Evolutionary conservation across 2,888 invertebrate species (phyloP).

Genomic region (Tineola bisselliella): DNA sequence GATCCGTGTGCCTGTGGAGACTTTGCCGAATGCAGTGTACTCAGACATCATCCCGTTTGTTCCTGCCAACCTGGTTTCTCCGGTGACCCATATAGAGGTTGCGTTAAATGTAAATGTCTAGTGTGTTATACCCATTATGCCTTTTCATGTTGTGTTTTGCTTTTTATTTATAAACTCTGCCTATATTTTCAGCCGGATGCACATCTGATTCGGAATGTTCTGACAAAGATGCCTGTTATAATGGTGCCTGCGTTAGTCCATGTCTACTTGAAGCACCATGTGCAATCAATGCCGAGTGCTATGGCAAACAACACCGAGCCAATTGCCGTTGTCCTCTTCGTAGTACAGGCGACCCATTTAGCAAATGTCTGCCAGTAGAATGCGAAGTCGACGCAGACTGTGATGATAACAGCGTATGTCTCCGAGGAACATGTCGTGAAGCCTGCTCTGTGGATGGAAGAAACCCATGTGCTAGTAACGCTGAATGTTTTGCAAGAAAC

Average conservation of each 20-base stretch:
- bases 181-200: slow-evolving; percentile 77
- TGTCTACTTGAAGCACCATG: slow-evolving; percentile 84
- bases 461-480: slow-evolving; percentile 85
- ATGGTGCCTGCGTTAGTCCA: slow-evolving; percentile 83
- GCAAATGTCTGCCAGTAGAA: slow-evolving; percentile 79
- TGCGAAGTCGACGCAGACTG: slow-evolving; percentile 84
- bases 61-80: slow-evolving; percentile 83
- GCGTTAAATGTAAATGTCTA: slow-evolving; percentile 71
- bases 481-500: slow-evolving; percentile 81
- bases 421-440: slow-evolving; percentile 77
- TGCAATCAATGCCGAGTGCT: slow-evolving; percentile 85
- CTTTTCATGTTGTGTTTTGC: neutral
- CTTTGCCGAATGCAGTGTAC: slow-evolving; percentile 83
- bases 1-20: slow-evolving; percentile 88
- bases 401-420: slow-evolving; percentile 77
- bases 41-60: slow-evolving; percentile 87
- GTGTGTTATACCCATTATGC: neutral
- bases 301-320: slow-evolving; percentile 80
- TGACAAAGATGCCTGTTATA: slow-evolving; percentile 83
- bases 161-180: slow-evolving; percentile 4
- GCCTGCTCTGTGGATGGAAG: slow-evolving; percentile 75
- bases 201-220: slow-evolving; percentile 83
- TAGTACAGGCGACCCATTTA: slow-evolving; percentile 82
- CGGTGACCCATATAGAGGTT: slow-evolving; percentile 86
- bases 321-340: slow-evolving; percentile 83